Evolutionary conservation across 2,113 vertebrate genomes (phyloP).

Genomic region (Toxotes chatareus): DNA sequence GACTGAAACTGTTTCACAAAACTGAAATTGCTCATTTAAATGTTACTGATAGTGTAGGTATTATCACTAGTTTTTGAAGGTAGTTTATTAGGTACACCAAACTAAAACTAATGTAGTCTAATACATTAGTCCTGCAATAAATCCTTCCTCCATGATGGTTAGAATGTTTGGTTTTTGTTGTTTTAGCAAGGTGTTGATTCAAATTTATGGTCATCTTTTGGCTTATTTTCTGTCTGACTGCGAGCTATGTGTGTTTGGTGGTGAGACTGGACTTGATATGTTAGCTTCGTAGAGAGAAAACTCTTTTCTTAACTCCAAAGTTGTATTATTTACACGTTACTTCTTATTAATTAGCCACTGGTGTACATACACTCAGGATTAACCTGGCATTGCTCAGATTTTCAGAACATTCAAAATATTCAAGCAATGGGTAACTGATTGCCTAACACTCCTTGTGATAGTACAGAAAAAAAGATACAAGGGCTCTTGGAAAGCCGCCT

Average conservation of each 20-base stretch:
- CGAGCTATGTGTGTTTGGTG: no score
- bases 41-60: not conserved
- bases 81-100: not conserved
- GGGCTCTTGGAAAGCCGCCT: not conserved
- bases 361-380: no score
- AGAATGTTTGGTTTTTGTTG: no score
- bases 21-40: slow-evolving; percentile 6
- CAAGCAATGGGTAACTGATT: not conserved
- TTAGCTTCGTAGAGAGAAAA: no score
- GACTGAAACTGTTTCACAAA: slow-evolving; percentile 38
- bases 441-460: not conserved
- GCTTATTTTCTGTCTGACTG: no score
- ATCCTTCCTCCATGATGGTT: no score
- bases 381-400: no score
- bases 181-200: not conserved
- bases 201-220: not conserved
- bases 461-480: not conserved
- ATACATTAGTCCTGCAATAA: no score
- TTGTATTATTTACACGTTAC: no score
- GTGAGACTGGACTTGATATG: no score
- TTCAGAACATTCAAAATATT: no score
- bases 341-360: not conserved
- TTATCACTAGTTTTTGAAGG: not conserved
- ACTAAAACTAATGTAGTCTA: not conserved
- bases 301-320: no score